These are phyloP conservation scores for Neodon shergylaensis DNA, from an alignment of 2,113 vertebrate genomes.

Conservation along the genomic window DNA sequence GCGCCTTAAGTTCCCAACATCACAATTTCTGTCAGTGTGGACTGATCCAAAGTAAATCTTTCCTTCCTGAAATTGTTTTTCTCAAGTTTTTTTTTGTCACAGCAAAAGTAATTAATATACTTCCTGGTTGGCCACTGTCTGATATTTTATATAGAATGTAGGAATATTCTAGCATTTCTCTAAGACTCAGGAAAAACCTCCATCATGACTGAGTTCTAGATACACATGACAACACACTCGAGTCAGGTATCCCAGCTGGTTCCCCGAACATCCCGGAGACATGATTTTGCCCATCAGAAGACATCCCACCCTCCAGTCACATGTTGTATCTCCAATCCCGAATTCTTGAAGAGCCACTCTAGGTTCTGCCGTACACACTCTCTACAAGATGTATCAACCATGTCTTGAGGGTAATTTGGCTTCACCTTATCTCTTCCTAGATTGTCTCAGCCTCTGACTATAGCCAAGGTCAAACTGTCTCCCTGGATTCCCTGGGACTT, in stretches of 20 bases:
- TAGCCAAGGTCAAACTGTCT: background rate
- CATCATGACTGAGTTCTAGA: background rate
- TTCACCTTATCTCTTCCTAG: background rate
- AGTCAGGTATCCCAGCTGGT: background rate
- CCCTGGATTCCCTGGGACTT: background rate
- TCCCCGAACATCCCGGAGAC: background rate
- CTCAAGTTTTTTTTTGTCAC: background rate
- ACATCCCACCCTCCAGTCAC: background rate
- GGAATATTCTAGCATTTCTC: background rate
- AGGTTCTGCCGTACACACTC: background rate
- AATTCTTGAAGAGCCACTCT: background rate
- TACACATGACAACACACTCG: background rate
- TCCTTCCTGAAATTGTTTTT: background rate
- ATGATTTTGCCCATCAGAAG: background rate
- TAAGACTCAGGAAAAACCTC: background rate
- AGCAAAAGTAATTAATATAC: background rate
- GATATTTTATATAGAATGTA: background rate
- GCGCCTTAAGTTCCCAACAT: background rate
- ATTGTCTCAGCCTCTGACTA: background rate
- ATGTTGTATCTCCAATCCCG: background rate
- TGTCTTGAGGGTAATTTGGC: background rate
- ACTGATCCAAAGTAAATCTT: background rate
- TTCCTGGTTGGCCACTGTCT: background rate
- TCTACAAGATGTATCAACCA: background rate
- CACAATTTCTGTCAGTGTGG: background rate